A percentile compares a stretch with the other conserved stretches of the same genome.
phyloP scores from a whole-genome alignment of 1,140 invertebrate species.

The Ceratitis capitata region DNA sequence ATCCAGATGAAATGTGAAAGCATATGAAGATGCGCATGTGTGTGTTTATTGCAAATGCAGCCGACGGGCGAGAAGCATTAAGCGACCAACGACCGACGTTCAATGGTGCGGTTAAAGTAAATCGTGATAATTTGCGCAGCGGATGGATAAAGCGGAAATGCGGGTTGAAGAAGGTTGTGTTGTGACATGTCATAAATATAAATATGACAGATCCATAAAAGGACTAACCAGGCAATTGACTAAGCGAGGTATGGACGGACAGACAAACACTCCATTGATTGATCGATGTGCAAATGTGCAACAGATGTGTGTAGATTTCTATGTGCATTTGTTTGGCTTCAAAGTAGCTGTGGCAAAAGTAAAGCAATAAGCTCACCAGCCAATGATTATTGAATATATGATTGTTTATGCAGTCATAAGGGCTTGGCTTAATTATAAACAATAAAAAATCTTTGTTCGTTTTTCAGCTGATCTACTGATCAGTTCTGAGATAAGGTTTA shows the following conservation, averaged over 20 bases:
- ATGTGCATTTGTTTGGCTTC: not conserved
- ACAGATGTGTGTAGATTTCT: not conserved
- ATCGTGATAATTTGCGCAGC: constrained; percentile 29
- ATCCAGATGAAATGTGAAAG: not conserved
- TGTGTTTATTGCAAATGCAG: not conserved
- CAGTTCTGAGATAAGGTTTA: too few relatives aligned
- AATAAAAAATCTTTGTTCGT: too few relatives aligned
- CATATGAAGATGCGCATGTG: too few relatives aligned
- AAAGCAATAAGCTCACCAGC: not conserved
- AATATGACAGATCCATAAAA: constrained; percentile 25
- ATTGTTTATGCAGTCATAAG: not conserved
- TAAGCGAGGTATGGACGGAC: not conserved
- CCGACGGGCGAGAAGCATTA: not conserved
- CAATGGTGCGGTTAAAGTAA: constrained; percentile 18
- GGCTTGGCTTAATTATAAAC: too few relatives aligned
- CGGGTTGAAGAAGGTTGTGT: not conserved
- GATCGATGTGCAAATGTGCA: not conserved
- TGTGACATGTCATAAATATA: constrained; percentile 26
- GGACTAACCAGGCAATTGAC: not conserved
- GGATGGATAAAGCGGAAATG: not conserved
- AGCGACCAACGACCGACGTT: constrained; percentile 11
- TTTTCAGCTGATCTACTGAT: too few relatives aligned
- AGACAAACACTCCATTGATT: not conserved
- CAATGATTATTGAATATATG: not conserved
- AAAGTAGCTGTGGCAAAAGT: not conserved